Conservation (phyloP, 2,113 vertebrate genomes). For the Petroica traversi region DNA sequence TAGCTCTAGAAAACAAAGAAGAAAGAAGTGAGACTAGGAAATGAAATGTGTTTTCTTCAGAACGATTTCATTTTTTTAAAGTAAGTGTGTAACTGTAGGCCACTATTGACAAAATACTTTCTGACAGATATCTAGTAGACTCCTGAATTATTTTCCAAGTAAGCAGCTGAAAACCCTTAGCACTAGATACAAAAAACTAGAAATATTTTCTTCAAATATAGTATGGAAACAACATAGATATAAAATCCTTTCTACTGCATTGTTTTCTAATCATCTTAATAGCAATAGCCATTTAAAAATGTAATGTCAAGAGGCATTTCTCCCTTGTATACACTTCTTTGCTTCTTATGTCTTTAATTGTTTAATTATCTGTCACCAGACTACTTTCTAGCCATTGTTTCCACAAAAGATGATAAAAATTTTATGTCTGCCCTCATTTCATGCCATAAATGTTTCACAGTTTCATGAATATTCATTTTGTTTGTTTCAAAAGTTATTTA, state of each 20-base stretch:
- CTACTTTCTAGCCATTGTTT: background rate
- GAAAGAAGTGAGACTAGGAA: background rate
- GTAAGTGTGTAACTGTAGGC: background rate
- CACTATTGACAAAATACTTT: background rate
- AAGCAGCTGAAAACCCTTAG: background rate
- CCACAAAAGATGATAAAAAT: background rate
- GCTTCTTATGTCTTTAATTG: background rate
- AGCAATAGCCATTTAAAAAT: background rate
- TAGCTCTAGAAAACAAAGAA: background rate
- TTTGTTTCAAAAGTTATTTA: conserved; percentile 13
- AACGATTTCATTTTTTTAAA: background rate
- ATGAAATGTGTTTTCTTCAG: background rate
- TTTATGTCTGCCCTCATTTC: background rate
- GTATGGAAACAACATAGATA: background rate
- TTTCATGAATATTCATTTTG: conserved; percentile 4
- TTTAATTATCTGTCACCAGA: background rate
- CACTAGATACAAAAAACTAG: background rate
- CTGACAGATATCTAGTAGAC: background rate
- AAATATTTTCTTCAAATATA: background rate
- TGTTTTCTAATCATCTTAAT: background rate
- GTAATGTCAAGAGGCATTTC: background rate
- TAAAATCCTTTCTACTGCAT: background rate
- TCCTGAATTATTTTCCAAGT: background rate
- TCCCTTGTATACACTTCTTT: background rate
- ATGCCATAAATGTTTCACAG: background rate